These are phyloP conservation scores for Dioctria linearis DNA, from an alignment of 2,888 invertebrate genomes.

Conservation along the genomic window DNA sequence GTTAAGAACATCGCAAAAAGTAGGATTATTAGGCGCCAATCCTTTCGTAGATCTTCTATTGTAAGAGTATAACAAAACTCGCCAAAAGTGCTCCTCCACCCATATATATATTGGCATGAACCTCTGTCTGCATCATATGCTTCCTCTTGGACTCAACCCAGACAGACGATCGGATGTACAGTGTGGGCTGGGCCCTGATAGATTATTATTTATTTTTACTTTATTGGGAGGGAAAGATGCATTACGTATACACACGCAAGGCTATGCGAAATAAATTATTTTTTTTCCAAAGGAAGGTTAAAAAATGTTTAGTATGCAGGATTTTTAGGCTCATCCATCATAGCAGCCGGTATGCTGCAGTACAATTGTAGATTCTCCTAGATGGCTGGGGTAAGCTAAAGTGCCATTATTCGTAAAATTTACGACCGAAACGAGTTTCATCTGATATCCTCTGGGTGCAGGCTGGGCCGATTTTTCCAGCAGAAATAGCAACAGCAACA, in stretches of 20 bases:
- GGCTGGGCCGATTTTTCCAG: constrained; percentile 6
- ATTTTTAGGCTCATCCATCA: constrained; percentile 21
- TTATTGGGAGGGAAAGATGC: constrained; percentile 2
- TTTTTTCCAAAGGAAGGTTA: neutral
- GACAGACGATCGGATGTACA: too few species aligned
- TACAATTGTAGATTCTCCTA: constrained; percentile 26
- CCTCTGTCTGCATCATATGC: too few species aligned
- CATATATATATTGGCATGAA: too few species aligned
- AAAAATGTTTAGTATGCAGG: constrained; percentile 42
- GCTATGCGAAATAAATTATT: constrained; percentile 26
- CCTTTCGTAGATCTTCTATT: too few species aligned
- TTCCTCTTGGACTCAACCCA: too few species aligned
- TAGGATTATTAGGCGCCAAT: too few species aligned
- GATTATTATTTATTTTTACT: neutral
- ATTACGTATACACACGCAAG: constrained; percentile 16
- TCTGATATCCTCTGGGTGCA: constrained; percentile 20
- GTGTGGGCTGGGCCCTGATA: neutral
- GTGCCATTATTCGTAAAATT: constrained; percentile 44
- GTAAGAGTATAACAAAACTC: too few species aligned
- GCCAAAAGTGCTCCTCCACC: too few species aligned
- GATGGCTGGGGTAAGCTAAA: constrained; percentile 1
- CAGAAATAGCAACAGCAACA: too few species aligned
- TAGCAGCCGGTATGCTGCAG: constrained; percentile 20
- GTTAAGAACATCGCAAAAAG: too few species aligned
- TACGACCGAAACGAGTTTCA: constrained; percentile 41